Conservation (phyloP, 35 echinoderm and acorn worm genomes). For the Nesometra sesokonis region DNA sequence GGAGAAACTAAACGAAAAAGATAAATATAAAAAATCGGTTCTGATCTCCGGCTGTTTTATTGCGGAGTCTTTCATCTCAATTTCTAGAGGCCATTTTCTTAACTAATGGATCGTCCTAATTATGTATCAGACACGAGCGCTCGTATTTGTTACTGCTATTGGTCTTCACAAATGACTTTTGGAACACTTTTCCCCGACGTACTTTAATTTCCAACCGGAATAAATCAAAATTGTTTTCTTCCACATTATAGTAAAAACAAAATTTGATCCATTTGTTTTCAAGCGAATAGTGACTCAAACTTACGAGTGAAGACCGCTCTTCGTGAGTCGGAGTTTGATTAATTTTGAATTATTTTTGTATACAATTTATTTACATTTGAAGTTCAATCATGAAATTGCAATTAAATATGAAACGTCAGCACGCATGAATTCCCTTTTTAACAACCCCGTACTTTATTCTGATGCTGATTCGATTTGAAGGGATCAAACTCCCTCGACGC, state of each 20-base stretch:
- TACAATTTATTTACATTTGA: background rate
- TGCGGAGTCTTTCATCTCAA: background rate
- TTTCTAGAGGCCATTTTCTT: background rate
- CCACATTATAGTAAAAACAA: background rate
- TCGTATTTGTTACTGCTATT: background rate
- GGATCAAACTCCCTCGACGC: background rate
- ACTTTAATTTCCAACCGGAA: background rate
- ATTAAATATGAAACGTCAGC: background rate
- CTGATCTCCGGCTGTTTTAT: background rate
- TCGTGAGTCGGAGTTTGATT: background rate
- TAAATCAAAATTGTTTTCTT: background rate
- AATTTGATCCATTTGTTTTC: background rate
- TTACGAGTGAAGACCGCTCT: background rate
- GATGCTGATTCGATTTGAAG: too few species aligned
- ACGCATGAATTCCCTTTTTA: background rate
- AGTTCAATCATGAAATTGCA: background rate
- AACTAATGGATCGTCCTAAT: background rate
- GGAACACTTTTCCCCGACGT: background rate
- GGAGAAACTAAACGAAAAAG: background rate
- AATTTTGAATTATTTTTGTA: background rate
- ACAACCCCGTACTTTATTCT: background rate
- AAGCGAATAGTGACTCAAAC: background rate
- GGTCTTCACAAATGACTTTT: background rate
- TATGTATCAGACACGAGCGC: background rate
- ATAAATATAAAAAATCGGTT: background rate